phyloP scores from a whole-genome alignment of 2,113 vertebrate species.

The Dipodomys spectabilis region DNA sequence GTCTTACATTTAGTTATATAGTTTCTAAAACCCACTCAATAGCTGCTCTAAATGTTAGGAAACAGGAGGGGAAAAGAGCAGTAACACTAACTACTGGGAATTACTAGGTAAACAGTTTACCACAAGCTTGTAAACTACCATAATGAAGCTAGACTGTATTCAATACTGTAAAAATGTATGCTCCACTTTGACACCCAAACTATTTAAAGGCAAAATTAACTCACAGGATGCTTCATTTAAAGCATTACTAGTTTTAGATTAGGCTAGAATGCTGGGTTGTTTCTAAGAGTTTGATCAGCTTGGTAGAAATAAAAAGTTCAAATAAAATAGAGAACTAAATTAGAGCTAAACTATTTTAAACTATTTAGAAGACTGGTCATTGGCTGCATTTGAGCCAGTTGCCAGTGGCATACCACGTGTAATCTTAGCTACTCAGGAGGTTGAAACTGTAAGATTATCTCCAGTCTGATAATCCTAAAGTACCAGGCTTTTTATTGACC shows the following conservation, averaged over 20 bases:
- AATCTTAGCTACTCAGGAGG: not conserved
- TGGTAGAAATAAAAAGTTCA: not conserved
- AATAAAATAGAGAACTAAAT: not conserved
- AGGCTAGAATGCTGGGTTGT: not conserved
- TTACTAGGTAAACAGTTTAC: not conserved
- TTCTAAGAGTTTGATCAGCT: not conserved
- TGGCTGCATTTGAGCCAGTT: no score
- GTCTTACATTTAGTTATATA: not conserved
- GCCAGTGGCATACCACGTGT: no score
- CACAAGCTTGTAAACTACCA: no score
- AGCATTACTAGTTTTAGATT: not conserved
- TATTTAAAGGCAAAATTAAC: no score
- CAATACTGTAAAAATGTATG: not conserved
- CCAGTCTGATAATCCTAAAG: conserved; percentile 1
- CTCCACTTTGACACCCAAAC: not conserved
- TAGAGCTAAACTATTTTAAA: no score
- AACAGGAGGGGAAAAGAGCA: not conserved
- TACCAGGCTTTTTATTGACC: not conserved
- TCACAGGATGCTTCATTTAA: not conserved
- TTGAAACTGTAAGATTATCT: not conserved
- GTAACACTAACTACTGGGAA: not conserved
- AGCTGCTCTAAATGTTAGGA: conserved; percentile 10
- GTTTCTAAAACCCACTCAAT: not conserved
- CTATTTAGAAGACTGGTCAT: no score
- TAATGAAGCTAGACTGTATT: not conserved